phyloP scores from a whole-genome alignment of 2,113 vertebrate species.

The Rutilus rutilus region DNA sequence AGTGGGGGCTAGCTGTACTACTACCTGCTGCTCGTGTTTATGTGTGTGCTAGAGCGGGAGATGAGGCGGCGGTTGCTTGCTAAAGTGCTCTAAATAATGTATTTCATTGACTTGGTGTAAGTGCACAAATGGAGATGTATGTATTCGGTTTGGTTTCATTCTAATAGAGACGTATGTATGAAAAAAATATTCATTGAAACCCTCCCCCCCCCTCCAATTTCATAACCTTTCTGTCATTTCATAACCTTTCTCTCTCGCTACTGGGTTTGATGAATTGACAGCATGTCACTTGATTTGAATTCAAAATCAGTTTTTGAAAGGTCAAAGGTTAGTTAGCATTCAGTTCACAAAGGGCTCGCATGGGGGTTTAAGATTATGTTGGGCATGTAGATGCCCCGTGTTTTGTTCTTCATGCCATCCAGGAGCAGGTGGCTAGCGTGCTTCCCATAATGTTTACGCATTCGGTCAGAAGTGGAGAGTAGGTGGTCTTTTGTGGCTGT shows the following conservation, averaged over 20 bases:
- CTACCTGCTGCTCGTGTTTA: constrained; percentile 60
- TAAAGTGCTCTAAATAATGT: constrained; percentile 53
- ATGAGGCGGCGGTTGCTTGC: background rate
- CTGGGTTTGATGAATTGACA: constrained; percentile 66
- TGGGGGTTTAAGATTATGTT: constrained; percentile 41
- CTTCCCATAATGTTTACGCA: too few species aligned
- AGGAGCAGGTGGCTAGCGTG: background rate
- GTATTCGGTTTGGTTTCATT: constrained; percentile 43
- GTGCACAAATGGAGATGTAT: constrained; percentile 26
- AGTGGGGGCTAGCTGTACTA: constrained; percentile 77
- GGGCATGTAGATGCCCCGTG: constrained; percentile 54
- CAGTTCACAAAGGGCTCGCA: constrained; percentile 64
- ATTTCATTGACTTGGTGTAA: constrained; percentile 52
- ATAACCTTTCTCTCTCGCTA: constrained; percentile 51
- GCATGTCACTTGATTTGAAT: constrained; percentile 73
- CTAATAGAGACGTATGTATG: constrained; percentile 39
- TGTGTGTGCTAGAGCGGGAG: constrained; percentile 17
- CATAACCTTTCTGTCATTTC: constrained; percentile 42
- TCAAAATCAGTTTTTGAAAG: constrained; percentile 74
- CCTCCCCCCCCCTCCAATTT: background rate
- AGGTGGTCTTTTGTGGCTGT: too few species aligned
- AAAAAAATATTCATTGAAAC: constrained; percentile 50
- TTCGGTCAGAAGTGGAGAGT: too few species aligned
- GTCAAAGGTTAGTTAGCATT: constrained; percentile 78
- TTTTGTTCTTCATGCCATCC: constrained; percentile 47